A percentile compares a stretch with the other conserved stretches of the same genome.
phyloP scores from a whole-genome alignment of 2,797 vertebrate genomes.

The Catharus ustulatus region DNA sequence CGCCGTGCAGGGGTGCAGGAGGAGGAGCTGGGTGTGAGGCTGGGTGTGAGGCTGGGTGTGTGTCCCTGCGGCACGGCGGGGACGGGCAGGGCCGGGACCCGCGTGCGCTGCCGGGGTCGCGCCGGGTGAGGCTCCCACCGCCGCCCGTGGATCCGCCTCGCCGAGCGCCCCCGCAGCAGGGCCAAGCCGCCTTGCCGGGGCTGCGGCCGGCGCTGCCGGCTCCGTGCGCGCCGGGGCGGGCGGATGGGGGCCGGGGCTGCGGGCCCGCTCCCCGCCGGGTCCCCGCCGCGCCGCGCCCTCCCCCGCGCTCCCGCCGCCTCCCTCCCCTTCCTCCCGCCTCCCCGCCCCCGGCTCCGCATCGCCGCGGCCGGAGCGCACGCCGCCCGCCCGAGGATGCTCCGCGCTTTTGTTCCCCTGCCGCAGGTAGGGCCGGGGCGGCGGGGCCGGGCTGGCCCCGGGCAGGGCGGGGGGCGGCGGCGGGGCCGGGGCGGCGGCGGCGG shows the following conservation, averaged over 20 bases:
- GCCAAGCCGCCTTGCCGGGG: neutral
- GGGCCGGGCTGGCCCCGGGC: neutral
- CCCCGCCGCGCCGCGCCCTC: conserved; percentile 30
- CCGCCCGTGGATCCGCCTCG: neutral
- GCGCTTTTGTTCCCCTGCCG: conserved; percentile 72
- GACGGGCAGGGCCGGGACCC: neutral
- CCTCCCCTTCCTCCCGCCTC: conserved; percentile 39
- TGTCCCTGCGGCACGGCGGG: neutral
- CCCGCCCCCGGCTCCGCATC: conserved; percentile 34
- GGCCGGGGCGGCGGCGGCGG: neutral
- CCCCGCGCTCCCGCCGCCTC: conserved; percentile 40
- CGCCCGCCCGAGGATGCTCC: conserved; percentile 42
- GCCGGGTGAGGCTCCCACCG: neutral
- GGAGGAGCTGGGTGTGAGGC: neutral
- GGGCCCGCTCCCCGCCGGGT: neutral
- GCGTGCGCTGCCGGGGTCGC: neutral
- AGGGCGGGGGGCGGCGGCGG: neutral
- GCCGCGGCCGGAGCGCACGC: conserved; percentile 31
- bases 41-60: neutral
- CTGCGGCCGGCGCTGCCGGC: neutral
- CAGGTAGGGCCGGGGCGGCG: conserved; percentile 51
- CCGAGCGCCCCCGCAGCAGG: neutral
- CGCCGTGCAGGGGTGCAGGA: neutral
- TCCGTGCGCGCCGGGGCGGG: neutral
- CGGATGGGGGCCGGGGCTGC: neutral